These are phyloP conservation scores for Phthorimaea operculella DNA, from an alignment of 1,140 invertebrate genomes.

Conservation along the genomic window DNA sequence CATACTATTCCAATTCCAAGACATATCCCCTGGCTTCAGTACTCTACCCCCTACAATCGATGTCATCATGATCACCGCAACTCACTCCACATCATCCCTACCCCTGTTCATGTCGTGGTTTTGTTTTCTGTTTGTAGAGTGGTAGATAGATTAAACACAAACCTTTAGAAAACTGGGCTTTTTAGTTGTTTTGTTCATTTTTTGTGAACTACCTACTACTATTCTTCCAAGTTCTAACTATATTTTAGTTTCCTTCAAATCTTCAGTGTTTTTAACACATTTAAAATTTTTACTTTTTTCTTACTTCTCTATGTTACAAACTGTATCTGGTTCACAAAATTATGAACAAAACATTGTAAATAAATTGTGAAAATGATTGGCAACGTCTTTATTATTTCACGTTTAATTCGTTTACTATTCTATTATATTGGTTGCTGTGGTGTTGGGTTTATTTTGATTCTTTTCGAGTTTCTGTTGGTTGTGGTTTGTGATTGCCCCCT, in stretches of 20 bases:
- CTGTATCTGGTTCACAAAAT: conserved; percentile 36
- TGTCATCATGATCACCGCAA: conserved; percentile 23
- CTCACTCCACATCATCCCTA: conserved; percentile 15
- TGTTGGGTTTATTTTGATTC: neutral
- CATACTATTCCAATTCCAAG: neutral
- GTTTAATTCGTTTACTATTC: neutral
- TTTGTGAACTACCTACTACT: conserved; percentile 36
- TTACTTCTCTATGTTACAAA: neutral
- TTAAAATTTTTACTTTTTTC: neutral
- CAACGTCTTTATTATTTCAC: conserved; percentile 35
- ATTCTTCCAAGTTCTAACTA: too few species aligned
- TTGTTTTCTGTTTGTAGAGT: conserved; percentile 31
- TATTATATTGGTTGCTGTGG: neutral
- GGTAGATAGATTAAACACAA: conserved; percentile 55
- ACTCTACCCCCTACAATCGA: conserved; percentile 7
- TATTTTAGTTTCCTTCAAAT: neutral
- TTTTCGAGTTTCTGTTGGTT: neutral
- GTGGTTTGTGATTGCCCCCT: too few species aligned
- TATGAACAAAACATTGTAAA: conserved; percentile 39
- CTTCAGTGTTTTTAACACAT: neutral
- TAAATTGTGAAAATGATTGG: conserved; percentile 41
- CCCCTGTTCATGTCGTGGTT: conserved; percentile 15
- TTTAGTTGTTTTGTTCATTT: conserved; percentile 42
- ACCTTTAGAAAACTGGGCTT: conserved; percentile 59
- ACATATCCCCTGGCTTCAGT: neutral